Evolutionary conservation across 1,140 invertebrate genomes (phyloP), one percentile per base, ranked within the genome.

Genomic region (Zaprionus kolodkinae): DNA sequence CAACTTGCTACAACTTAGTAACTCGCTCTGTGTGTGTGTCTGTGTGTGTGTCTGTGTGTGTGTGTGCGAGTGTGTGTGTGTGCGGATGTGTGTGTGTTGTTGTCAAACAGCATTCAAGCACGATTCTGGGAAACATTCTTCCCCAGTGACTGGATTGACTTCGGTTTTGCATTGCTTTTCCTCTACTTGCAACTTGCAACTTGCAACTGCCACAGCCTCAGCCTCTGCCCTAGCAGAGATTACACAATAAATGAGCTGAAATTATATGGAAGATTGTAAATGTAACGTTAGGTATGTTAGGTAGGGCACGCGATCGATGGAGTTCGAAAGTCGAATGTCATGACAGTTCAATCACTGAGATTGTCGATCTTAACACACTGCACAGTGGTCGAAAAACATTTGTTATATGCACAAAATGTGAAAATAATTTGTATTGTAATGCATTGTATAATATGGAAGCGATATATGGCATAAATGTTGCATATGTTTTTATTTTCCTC

Each of bases 61-160:
- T 67, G 72, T 76, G 65, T 65, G n/a, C n/a, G n/a, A n/a, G 64
- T 64, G 64, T 66, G 60, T 71, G 59, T 76, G 65, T 80, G n/a
- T n/a, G n/a, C n/a, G n/a, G n/a, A n/a, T n/a, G 64, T 64, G 64
- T 66, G 60, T 71, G 59, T 76, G 65, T 80, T 80, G 88, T 91
- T 91, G 87, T 91, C 88, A 91, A 91, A 91, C 87, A 91, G 82
- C 87, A 91, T 91, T 91, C 88, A 91, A 75, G 87, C 87, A 91
- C 87, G 87, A 91, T 91, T 91, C 88, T 91, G 83, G 76, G 87
- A 91, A 91, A 75, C 84, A 91, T 91, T 91, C 89, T 66, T 81
- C 80, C 66, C 73, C 79, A 72, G 70, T 83, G 84, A 74, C 64
- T 67, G 64, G 68, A 21, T 64, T 57, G 76, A 76, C 74, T 78